phyloP scores from a whole-genome alignment of 1,140 invertebrate species.

The Zaprionus tsacasi region DNA sequence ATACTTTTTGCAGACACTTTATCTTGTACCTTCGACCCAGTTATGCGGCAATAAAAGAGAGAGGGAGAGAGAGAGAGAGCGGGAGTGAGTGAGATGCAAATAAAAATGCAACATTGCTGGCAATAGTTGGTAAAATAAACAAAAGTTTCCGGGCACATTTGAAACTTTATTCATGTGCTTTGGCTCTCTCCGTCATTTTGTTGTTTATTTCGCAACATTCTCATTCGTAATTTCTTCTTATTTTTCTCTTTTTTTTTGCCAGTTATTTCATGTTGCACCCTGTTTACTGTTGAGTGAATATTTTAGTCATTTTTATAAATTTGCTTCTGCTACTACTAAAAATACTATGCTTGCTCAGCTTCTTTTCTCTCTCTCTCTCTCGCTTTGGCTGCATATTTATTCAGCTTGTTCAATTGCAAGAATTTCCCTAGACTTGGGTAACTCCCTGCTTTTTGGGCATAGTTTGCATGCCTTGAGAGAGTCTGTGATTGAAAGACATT shows the following conservation, averaged over 20 bases:
- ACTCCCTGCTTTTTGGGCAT: slow-evolving; percentile 26
- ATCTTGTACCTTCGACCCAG: slow-evolving; percentile 19
- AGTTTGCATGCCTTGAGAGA: slow-evolving; percentile 44
- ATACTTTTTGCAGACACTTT: slow-evolving; percentile 6
- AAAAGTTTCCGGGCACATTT: slow-evolving; percentile 53
- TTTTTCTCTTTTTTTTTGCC: background rate
- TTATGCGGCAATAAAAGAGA: slow-evolving; percentile 13
- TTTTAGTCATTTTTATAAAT: slow-evolving; percentile 51
- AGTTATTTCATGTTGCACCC: slow-evolving; percentile 28
- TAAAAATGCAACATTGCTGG: slow-evolving; percentile 39
- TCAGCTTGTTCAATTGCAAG: slow-evolving; percentile 47
- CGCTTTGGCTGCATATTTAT: slow-evolving; percentile 18
- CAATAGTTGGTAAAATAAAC: slow-evolving; percentile 52
- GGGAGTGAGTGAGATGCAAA: background rate
- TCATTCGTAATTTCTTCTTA: background rate
- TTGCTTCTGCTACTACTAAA: background rate
- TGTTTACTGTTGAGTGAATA: slow-evolving; percentile 53
- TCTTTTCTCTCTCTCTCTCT: background rate
- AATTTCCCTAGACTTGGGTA: slow-evolving; percentile 23
- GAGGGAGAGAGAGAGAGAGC: background rate
- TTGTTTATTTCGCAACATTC: slow-evolving; percentile 33
- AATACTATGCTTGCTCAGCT: no score
- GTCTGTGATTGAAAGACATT: slow-evolving; percentile 65
- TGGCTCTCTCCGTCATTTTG: slow-evolving; percentile 41
- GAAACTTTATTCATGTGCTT: slow-evolving; percentile 60